phyloP scores from a whole-genome alignment of 2,797 vertebrate species.

The Tadarida brasiliensis region DNA sequence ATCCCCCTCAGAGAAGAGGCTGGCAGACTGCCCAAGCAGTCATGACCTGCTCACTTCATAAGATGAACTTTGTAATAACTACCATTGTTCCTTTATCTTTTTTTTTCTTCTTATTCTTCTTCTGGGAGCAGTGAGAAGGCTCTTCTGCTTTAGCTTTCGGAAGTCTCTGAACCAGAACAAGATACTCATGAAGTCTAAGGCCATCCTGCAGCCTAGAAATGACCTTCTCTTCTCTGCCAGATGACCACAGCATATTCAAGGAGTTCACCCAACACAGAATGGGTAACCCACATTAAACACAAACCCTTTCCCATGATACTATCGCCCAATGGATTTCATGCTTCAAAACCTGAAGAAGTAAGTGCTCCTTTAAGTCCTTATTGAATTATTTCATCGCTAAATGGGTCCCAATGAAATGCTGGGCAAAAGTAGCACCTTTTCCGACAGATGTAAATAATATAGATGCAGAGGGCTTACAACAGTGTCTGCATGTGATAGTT shows the following conservation, averaged over 20 bases:
- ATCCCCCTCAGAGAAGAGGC: neutral
- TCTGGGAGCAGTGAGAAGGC: neutral
- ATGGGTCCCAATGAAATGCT: neutral
- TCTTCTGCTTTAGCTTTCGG: neutral
- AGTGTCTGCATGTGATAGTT: neutral
- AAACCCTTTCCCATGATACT: neutral
- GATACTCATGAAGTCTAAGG: constrained; percentile 34
- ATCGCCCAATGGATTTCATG: neutral
- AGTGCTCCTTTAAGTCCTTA: neutral
- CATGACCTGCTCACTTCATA: neutral
- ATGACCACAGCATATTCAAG: neutral
- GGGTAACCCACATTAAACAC: neutral
- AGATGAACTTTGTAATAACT: neutral
- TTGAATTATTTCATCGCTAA: neutral
- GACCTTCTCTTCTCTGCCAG: neutral
- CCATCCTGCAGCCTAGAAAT: neutral
- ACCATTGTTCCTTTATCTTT: neutral
- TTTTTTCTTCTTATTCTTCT: neutral
- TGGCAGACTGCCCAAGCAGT: neutral
- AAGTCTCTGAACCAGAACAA: neutral
- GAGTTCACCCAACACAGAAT: neutral
- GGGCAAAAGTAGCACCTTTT: neutral
- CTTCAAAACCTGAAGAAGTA: neutral
- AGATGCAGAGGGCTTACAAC: neutral
- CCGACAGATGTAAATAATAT: neutral